Evolutionary conservation across 2,888 invertebrate genomes (phyloP), one percentile per base, ranked within the genome.

Genomic region (Drosophila setosimentum): DNA sequence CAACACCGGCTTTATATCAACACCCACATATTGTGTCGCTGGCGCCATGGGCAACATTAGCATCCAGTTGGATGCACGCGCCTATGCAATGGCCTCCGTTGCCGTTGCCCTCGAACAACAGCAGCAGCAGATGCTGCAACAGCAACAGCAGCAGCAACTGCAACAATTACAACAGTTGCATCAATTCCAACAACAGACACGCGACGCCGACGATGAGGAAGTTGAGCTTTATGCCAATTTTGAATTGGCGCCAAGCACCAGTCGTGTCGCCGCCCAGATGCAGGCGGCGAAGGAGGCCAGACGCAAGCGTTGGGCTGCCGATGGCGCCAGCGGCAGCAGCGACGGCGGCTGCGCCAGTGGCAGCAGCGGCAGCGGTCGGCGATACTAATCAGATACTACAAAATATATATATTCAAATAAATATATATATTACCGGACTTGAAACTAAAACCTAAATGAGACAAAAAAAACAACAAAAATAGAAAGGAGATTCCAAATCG

Each of bases 201-300:
- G 89, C 55, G 91, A 91, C 51, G 83, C 90, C 60, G 80, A 87
- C 83, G 91, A 92, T 60, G 91, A 91, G 35, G 91, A 92, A 65
- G 92, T 92, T 67, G 91, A 92, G 81, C 87, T 91, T 37, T 92
- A 92, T 59, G 92, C 91, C 75, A 89, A 82, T 69, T 90, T 90
- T 42, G 92, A 92, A 21, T 66, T 70, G 68, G 83, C 83, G 13
- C 90, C 91, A 37, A 89, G 89, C 75, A 91, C 91, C 21, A 92
- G 92, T 65, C 92, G 91, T 0, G 91, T 81, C 68, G 88, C 88
- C 29, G 91, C 90, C 59, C 92, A 92, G 77, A 91, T 92, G 91
- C 92, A 91, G 71, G 91, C 91, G 32, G 91, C 91, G 74, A 91
- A 92, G 76, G 89, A 91, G 82, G 91, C 89, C 48, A 82, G 92